Percentiles rank a stretch among this genome's conserved stretches.
Conservation (phyloP, 2,113 vertebrate species). For the Tupaia chinensis region DNA sequence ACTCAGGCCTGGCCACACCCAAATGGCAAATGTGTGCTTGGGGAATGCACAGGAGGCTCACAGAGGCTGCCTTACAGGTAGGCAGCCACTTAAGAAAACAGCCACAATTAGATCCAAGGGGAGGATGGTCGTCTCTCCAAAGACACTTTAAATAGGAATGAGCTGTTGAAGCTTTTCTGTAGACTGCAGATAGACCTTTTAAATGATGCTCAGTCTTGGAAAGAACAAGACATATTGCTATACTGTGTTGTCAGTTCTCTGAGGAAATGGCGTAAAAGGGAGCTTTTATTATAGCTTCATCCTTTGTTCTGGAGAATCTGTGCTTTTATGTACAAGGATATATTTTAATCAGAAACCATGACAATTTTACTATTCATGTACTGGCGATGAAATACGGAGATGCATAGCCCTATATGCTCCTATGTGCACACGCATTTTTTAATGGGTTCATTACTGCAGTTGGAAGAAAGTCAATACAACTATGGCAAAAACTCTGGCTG, state of each 20-base stretch:
- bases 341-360: slow-evolving; percentile 55
- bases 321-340: neutral
- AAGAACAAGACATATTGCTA: slow-evolving; percentile 52
- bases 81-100: slow-evolving; percentile 30
- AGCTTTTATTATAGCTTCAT: slow-evolving; percentile 19
- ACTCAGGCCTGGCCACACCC: neutral
- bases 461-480: slow-evolving; percentile 70
- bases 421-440: neutral
- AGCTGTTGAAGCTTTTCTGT: slow-evolving; percentile 34
- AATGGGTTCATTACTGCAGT: slow-evolving; percentile 69
- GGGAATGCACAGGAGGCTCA: neutral
- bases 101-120: neutral
- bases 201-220: slow-evolving; percentile 54
- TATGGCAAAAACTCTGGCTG: slow-evolving; percentile 56
- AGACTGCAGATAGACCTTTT: slow-evolving; percentile 18
- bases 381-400: slow-evolving; percentile 11
- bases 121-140: slow-evolving; percentile 50
- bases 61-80: neutral
- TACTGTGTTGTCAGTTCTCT: slow-evolving; percentile 69
- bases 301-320: slow-evolving; percentile 32
- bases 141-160: slow-evolving; percentile 23
- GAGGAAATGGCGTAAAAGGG: slow-evolving; percentile 49
- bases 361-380: slow-evolving; percentile 60
- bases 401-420: neutral
- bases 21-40: neutral